Conservation (phyloP, 2,888 invertebrate genomes). For the Muscina levida region DNA sequence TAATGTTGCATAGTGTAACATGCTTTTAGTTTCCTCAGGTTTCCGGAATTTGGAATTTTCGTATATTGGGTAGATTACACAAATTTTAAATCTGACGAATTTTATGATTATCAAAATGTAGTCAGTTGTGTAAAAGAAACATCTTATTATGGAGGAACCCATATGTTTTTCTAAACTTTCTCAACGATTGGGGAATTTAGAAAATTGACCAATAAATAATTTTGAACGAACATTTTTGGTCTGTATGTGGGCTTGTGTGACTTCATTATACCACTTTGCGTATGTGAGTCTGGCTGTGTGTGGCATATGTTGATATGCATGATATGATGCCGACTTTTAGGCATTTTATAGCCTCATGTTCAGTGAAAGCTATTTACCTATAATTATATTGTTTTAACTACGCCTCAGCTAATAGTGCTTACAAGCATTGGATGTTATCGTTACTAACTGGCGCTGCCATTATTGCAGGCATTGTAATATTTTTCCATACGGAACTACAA, state of each 20-base stretch:
- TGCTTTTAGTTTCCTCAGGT: too few relatives aligned
- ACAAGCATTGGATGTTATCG: slow-evolving; percentile 34
- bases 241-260: background rate
- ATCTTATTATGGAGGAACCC: background rate
- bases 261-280: slow-evolving; percentile 1
- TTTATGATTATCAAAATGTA: too few relatives aligned
- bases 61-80: too few relatives aligned
- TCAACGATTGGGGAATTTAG: background rate
- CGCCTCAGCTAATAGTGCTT: slow-evolving; percentile 54
- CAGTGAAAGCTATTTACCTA: slow-evolving; percentile 55
- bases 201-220: slow-evolving; percentile 24
- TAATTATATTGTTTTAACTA: slow-evolving; percentile 52
- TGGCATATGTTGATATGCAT: slow-evolving; percentile 5
- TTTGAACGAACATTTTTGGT: slow-evolving; percentile 22
- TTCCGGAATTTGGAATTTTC: too few relatives aligned
- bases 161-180: background rate
- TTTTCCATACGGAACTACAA: slow-evolving; percentile 11
- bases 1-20: too few relatives aligned
- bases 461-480: slow-evolving; percentile 20
- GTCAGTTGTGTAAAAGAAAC: too few relatives aligned
- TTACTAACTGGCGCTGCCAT: background rate
- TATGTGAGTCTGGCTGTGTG: background rate
- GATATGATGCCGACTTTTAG: slow-evolving; percentile 29
- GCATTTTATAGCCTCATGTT: slow-evolving; percentile 31
- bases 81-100: too few relatives aligned